Evolutionary conservation across 2,888 invertebrate species (phyloP), one percentile per base, ranked within the genome.

Genomic region (Branchipolynoe longqiensis): DNA sequence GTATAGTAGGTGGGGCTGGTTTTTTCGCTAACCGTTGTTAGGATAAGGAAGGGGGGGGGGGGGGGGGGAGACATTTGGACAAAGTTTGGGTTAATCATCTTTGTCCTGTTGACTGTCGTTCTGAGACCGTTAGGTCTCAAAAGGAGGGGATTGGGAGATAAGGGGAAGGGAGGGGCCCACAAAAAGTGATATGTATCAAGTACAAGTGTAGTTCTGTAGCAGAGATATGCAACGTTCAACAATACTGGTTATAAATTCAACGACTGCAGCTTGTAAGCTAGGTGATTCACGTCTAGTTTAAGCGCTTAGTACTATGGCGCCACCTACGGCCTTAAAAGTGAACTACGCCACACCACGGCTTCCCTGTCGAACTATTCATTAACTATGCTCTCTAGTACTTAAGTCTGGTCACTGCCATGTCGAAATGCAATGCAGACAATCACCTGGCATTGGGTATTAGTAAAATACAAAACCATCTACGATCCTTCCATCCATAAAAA

Each of bases 211-310:
- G 78, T 78, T 78, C 48, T 78, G 78, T 78, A 78, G 78, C 78
- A 78, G 78, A 78, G 78, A 78, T 78, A 78, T 78, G 78, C 78
- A 78, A 78, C 78, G 25, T 78, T 78, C 78, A 78, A 78, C 78
- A 78, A 78, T 78, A 78, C 78, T 78, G 78, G 78, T 78, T 48
- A 48, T 78, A n/a, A n/a, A n/a, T 78, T 78, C 78, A 78, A 78
- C 78, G 54, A n/a, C n/a, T n/a, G n/a, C n/a, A n/a, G 69, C 38
- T 33, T 69, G 22, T 36, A 12, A 33, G 69, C 38, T 69, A 69
- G 4, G 36, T 69, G 36, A 33, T 38, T 69, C 69, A 18, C 62
- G 22, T 36, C 69, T 33, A 69, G 36, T 18, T 8, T 33, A 69
- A 38, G 69, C 69, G 14, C n/a, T n/a, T n/a, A n/a, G n/a, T 69